Evolutionary conservation across 2,888 invertebrate genomes (phyloP).

Genomic region (Nomada flava): DNA sequence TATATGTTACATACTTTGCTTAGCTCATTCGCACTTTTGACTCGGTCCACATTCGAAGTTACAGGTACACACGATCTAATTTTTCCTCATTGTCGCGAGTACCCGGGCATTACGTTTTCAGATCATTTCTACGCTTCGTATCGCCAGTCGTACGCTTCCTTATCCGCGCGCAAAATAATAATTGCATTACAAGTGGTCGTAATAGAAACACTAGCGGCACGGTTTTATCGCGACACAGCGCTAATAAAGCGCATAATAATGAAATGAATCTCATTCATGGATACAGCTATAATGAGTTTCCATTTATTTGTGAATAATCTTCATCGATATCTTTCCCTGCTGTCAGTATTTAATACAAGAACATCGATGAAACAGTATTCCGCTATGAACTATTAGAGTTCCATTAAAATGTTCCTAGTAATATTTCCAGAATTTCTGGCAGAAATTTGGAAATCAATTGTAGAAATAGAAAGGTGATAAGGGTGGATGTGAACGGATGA

Average conservation of each 20-base stretch:
- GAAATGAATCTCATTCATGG: slow-evolving; percentile 13
- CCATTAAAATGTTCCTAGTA: neutral
- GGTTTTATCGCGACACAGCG: slow-evolving; percentile 1
- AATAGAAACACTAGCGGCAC: slow-evolving; percentile 1
- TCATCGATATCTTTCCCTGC: neutral
- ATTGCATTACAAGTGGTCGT: neutral
- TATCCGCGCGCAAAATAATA: neutral
- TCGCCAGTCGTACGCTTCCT: neutral
- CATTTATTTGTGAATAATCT: neutral
- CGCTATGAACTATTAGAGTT: neutral
- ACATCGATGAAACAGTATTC: neutral
- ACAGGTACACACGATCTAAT: slow-evolving; percentile 46
- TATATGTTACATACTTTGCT: neutral
- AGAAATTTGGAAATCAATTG: too few relatives aligned
- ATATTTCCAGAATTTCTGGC: neutral
- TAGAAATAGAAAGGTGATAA: too few relatives aligned
- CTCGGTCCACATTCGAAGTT: slow-evolving; percentile 52
- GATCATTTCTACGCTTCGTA: slow-evolving; percentile 2
- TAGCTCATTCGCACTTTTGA: slow-evolving; percentile 23
- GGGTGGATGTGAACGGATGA: neutral
- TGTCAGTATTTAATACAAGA: neutral
- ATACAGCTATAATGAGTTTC: neutral
- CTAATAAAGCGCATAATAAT: slow-evolving; percentile 2
- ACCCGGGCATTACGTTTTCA: slow-evolving; percentile 13
- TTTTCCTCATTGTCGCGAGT: slow-evolving; percentile 38